Percentiles rank a stretch among this genome's conserved stretches.
phyloP scores from a whole-genome alignment of 2,113 vertebrate species.

The Rafetus swinhoei region DNA sequence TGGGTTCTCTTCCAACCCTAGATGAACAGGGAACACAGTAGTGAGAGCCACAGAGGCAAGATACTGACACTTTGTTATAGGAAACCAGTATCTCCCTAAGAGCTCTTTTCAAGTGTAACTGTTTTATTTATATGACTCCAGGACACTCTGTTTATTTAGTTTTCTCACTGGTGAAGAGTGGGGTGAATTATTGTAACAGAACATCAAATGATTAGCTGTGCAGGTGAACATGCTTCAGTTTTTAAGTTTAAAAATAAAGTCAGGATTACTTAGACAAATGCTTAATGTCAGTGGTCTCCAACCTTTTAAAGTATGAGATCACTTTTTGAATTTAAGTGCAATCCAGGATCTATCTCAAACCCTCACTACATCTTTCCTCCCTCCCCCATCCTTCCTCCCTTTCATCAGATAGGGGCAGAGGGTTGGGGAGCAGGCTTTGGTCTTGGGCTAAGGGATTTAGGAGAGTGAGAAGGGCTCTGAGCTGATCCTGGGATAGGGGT shows the following conservation, averaged over 20 bases:
- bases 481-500: no score
- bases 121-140: background rate
- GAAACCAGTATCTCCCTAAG: background rate
- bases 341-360: no score
- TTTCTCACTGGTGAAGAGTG: background rate
- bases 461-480: no score
- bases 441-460: no score
- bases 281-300: no score
- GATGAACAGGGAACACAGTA: constrained; percentile 38
- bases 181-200: constrained; percentile 1
- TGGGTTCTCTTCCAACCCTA: background rate
- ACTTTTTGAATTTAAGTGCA: no score
- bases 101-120: background rate
- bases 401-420: no score
- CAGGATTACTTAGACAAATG: background rate
- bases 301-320: no score
- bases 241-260: background rate
- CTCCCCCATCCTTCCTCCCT: no score
- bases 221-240: background rate
- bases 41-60: background rate
- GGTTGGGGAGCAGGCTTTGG: no score
- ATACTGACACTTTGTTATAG: constrained; percentile 20
- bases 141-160: background rate
- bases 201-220: background rate
- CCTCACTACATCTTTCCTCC: no score